Evolutionary conservation across 1,140 invertebrate species (phyloP).

Genomic region (Tachypleus tridentatus): DNA sequence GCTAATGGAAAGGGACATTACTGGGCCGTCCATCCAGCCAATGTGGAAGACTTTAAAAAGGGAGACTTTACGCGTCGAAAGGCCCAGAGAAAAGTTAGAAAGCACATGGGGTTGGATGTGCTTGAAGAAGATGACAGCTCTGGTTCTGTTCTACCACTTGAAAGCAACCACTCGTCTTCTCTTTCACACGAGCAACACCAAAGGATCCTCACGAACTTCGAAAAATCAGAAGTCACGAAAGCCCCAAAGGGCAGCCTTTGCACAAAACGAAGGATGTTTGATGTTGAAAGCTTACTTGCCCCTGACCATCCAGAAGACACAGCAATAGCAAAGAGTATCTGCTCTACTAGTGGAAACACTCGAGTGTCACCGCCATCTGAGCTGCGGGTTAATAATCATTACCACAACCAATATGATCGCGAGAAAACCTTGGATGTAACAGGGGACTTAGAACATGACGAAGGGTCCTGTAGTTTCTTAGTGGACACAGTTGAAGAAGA

Average conservation of each 20-base stretch:
- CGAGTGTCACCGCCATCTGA: no score
- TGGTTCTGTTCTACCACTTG: constrained; percentile 64
- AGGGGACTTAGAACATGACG: no score
- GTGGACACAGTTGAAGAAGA: no score
- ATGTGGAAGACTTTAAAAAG: constrained; percentile 90
- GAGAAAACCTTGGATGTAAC: no score
- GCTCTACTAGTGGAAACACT: no score
- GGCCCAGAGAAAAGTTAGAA: constrained; percentile 87
- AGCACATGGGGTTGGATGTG: constrained; percentile 93
- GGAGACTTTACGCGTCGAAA: constrained; percentile 91
- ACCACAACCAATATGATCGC: no score
- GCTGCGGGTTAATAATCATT: no score
- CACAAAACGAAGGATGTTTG: constrained; percentile 66
- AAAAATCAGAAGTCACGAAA: no score
- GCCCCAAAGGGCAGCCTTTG: not conserved
- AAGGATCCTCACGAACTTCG: not conserved
- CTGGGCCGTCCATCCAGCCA: constrained; percentile 96
- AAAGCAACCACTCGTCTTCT: not conserved
- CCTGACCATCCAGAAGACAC: constrained; percentile 34
- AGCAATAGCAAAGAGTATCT: no score
- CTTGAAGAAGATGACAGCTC: constrained; percentile 52
- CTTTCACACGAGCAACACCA: not conserved
- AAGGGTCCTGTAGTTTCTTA: no score
- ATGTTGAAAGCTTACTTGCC: constrained; percentile 83
- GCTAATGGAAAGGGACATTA: constrained; percentile 96